Percentiles rank a stretch among this genome's conserved stretches.
phyloP scores from a whole-genome alignment of 2,113 vertebrate species.

The human region DNA sequence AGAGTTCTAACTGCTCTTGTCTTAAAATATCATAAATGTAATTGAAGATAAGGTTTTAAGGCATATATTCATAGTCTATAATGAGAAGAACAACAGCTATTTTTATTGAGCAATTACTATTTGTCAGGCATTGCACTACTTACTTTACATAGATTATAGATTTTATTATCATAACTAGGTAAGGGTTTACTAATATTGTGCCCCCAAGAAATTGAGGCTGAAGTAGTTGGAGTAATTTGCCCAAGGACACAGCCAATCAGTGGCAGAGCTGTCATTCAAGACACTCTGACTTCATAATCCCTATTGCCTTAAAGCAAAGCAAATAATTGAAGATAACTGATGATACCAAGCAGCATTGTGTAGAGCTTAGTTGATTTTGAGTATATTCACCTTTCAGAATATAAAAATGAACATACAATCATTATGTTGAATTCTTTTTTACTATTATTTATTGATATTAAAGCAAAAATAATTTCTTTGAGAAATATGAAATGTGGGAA shows the following conservation, averaged over 20 bases:
- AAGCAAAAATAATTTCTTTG: slow-evolving; percentile 17
- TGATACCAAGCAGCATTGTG: not conserved
- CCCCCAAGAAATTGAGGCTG: not conserved
- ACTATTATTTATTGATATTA: not conserved
- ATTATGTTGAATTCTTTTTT: not conserved
- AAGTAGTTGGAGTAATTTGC: not conserved
- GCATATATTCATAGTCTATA: not conserved
- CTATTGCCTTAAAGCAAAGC: not conserved
- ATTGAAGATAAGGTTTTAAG: not conserved
- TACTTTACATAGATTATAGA: not conserved
- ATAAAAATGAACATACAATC: not conserved
- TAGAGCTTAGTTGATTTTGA: not conserved
- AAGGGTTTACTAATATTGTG: not conserved
- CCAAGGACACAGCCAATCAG: not conserved
- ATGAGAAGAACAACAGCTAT: not conserved
- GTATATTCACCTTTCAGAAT: not conserved
- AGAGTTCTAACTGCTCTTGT: not conserved
- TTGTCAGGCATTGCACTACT: not conserved
- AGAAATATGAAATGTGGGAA: not conserved
- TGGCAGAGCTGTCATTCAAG: not conserved
- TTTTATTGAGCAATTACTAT: not conserved
- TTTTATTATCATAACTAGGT: not conserved
- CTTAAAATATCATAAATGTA: not conserved
- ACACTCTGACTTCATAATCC: not conserved
- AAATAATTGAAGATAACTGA: not conserved